These are phyloP conservation scores for Hydrolagus colliei DNA, from an alignment of 2,797 vertebrate genomes.

Conservation along the genomic window DNA sequence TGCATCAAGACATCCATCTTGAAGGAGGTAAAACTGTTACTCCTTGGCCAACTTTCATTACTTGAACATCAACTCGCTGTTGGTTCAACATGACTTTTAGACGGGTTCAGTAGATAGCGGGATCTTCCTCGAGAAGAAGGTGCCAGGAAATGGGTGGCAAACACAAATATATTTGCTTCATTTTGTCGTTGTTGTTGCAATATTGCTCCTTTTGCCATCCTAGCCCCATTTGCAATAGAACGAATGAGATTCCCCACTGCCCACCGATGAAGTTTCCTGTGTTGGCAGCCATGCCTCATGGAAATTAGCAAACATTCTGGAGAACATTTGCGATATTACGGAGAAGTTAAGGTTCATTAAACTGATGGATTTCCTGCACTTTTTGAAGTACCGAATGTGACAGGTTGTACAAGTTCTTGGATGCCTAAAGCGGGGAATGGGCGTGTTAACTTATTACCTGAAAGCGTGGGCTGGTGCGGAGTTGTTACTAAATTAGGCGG, in stretches of 20 bases:
- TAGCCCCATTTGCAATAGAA: neutral
- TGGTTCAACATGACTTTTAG: no score
- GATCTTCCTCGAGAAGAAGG: no score
- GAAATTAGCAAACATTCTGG: slow-evolving; percentile 41
- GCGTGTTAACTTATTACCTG: slow-evolving; percentile 53
- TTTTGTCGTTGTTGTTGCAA: neutral
- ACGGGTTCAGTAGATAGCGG: no score
- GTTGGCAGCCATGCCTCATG: slow-evolving; percentile 35
- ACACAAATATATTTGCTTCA: neutral
- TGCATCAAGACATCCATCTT: no score
- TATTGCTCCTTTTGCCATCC: neutral
- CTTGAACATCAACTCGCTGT: no score
- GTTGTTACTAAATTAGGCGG: slow-evolving; percentile 53
- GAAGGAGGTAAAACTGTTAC: no score
- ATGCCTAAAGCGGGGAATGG: slow-evolving; percentile 39
- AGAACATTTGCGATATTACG: slow-evolving; percentile 39
- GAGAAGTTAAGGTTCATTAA: slow-evolving; percentile 45
- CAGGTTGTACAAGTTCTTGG: slow-evolving; percentile 52
- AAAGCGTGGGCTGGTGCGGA: slow-evolving; percentile 46
- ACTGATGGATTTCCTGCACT: slow-evolving; percentile 38
- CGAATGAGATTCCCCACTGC: neutral
- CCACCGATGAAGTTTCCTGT: neutral
- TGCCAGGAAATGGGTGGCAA: no score
- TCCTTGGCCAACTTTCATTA: no score
- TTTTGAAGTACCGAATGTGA: slow-evolving; percentile 55